A percentile compares a stretch with the other conserved stretches of the same genome.
Evolutionary conservation across 1,140 invertebrate species (phyloP).

Genomic region (Drosophila erecta): DNA sequence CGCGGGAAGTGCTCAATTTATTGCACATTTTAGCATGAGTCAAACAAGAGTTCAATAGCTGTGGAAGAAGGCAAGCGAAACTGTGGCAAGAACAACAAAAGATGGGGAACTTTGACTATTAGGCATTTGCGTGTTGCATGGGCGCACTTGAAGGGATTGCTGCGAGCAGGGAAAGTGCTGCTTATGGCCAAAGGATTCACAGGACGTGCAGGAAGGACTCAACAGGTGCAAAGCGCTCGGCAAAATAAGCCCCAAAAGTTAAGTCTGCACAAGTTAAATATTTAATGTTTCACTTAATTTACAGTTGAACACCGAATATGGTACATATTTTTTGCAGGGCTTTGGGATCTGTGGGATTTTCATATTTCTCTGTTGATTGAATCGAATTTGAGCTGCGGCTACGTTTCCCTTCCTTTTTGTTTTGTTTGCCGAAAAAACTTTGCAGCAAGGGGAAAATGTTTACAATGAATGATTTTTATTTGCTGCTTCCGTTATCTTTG

Average conservation of each 20-base stretch:
- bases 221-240: constrained; percentile 13
- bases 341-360: not conserved
- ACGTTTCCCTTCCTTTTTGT: constrained; percentile 22
- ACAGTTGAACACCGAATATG: constrained; percentile 17
- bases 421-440: constrained; percentile 33
- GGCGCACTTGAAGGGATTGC: constrained; percentile 11
- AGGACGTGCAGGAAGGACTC: not conserved
- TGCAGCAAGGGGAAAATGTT: constrained; percentile 48
- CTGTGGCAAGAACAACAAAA: constrained; percentile 43
- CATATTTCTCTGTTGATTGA: constrained; percentile 42
- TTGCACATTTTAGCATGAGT: constrained; percentile 70
- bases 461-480: constrained; percentile 81
- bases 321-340: not conserved
- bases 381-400: constrained; percentile 50
- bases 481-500: constrained; percentile 68
- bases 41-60: constrained; percentile 70
- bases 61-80: constrained; percentile 55
- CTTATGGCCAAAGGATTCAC: not conserved
- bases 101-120: constrained; percentile 44
- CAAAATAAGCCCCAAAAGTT: constrained; percentile 2
- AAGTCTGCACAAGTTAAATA: constrained; percentile 36
- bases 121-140: constrained; percentile 59
- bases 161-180: not conserved
- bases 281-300: constrained; percentile 59
- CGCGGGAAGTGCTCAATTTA: constrained; percentile 65